phyloP scores from a whole-genome alignment of 2,797 vertebrate species.

The Threskiornis aethiopicus region DNA sequence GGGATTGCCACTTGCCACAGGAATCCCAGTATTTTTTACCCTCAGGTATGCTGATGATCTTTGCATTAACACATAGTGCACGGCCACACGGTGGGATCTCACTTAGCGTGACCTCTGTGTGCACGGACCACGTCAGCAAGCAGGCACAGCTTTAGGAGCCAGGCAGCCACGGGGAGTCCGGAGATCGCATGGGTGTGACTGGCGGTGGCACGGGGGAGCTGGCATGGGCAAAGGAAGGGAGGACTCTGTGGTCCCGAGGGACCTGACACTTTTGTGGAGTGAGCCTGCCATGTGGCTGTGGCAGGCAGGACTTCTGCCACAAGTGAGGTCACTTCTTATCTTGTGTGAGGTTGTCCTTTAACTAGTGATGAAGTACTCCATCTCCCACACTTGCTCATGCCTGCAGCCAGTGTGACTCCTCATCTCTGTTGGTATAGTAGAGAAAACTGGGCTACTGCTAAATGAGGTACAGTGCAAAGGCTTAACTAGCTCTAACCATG shows the following conservation, averaged over 20 bases:
- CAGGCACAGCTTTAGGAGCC: accelerated
- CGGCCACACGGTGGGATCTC: neutral
- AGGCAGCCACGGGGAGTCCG: accelerated
- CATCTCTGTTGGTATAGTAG: neutral
- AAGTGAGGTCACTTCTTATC: neutral
- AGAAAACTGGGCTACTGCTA: neutral
- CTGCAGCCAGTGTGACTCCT: neutral
- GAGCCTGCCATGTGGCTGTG: neutral
- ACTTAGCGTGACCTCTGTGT: accelerated
- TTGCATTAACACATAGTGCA: accelerated
- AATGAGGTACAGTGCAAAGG: neutral
- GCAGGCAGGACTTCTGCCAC: neutral
- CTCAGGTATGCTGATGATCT: neutral
- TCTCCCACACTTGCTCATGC: neutral
- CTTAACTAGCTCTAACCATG: neutral
- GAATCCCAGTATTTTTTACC: neutral
- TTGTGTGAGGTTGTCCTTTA: neutral
- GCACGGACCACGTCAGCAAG: neutral
- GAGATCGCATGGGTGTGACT: accelerated
- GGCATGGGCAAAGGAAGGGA: neutral
- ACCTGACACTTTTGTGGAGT: neutral
- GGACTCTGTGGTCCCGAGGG: neutral
- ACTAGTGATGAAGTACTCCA: neutral
- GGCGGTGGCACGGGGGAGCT: accelerated
- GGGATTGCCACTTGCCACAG: neutral